Evolutionary conservation across 2,888 invertebrate species (phyloP).

Genomic region (Sipunculus nudus): DNA sequence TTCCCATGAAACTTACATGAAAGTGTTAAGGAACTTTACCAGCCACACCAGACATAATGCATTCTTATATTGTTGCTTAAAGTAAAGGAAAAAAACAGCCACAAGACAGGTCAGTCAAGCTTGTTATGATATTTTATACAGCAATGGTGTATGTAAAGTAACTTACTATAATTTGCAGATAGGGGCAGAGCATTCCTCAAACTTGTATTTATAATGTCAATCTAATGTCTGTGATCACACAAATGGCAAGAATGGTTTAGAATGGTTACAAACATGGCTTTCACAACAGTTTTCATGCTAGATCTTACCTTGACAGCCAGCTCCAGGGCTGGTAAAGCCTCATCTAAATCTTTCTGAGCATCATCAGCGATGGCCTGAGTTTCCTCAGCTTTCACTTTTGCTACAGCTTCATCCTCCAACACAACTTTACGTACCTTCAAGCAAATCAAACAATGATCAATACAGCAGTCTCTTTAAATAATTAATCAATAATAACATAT

Average conservation of each 20-base stretch:
- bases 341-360: constrained; percentile 83
- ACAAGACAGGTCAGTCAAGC: too few relatives aligned
- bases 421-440: constrained; percentile 76
- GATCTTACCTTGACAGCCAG: constrained; percentile 77
- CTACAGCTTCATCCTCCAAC: constrained; percentile 82
- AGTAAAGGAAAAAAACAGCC: too few relatives aligned
- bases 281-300: too few relatives aligned
- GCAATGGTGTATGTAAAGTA: too few relatives aligned
- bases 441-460: neutral
- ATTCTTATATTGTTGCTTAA: neutral
- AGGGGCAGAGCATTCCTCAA: too few relatives aligned
- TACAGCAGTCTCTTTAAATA: neutral
- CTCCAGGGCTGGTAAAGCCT: constrained; percentile 86
- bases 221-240: too few relatives aligned
- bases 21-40: neutral
- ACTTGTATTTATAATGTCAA: too few relatives aligned
- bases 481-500: too few relatives aligned
- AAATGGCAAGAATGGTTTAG: too few relatives aligned
- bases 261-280: too few relatives aligned
- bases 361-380: constrained; percentile 86
- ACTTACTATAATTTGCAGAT: too few relatives aligned
- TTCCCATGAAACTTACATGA: neutral
- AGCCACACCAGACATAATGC: neutral
- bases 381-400: constrained; percentile 85
- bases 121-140: too few relatives aligned